Conservation (phyloP, 2,113 vertebrate species). For the Rhabdornis inornatus region DNA sequence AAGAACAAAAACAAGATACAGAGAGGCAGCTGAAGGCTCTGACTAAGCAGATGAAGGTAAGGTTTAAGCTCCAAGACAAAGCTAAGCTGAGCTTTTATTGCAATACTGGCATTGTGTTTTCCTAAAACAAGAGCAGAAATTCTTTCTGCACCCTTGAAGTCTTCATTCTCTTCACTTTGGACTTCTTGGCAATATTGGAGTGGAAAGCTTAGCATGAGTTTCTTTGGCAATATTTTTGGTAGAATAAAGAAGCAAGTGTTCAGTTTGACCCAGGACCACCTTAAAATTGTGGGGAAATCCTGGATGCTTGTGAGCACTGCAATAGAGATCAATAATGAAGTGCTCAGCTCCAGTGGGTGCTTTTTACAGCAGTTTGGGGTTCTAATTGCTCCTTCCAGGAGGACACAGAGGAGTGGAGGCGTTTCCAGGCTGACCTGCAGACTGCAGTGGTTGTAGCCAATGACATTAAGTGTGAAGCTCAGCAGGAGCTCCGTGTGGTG, state of each 20-base stretch:
- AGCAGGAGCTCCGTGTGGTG: conserved; percentile 89
- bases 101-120: not conserved
- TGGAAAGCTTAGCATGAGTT: not conserved
- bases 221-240: not conserved
- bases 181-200: not conserved
- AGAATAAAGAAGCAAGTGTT: not conserved
- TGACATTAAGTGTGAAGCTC: conserved; percentile 96
- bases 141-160: not conserved
- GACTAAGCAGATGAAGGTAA: conserved; percentile 90
- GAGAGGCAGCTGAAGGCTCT: conserved; percentile 88
- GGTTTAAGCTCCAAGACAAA: not conserved
- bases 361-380: not conserved
- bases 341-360: not conserved
- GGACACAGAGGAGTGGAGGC: conserved; percentile 91
- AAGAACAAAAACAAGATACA: conserved; percentile 88
- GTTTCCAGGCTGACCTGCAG: conserved; percentile 97
- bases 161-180: not conserved
- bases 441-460: conserved; percentile 97
- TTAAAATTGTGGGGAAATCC: not conserved
- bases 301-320: not conserved
- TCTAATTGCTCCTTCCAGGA: conserved; percentile 73
- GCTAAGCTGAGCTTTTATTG: not conserved
- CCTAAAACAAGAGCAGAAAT: not conserved
- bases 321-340: not conserved
- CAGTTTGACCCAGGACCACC: not conserved